Evolutionary conservation across 2,888 invertebrate genomes (phyloP), one percentile per base, ranked within the genome.

Genomic region (Acronicta aceris): DNA sequence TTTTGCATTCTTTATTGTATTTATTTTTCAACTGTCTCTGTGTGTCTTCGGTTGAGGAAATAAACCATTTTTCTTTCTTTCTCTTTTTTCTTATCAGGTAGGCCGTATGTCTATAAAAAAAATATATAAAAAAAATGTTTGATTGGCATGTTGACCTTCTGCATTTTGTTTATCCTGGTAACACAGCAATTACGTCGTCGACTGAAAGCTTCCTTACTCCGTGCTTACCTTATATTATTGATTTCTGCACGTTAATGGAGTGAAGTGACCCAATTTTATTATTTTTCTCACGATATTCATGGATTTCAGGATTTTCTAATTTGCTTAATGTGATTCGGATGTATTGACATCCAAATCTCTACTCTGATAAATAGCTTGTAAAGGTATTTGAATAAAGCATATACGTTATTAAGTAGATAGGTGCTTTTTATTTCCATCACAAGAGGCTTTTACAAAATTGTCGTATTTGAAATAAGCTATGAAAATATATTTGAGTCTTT

Each of bases 211-310:
- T 81, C 74, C 21, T 21, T 21, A 21, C 21, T 53, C 69, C 67
- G 74, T 78, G 68, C 69, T 74, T 76, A 73, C 72, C 67, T 79
- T 71, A 72, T 77, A 69, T 83, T 85, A 87, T 87, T 84, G 87
- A 86, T 87, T 86, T 85, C 72, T 71, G 68, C 78, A 71, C 50
- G 71, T 77, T 81, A 81, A 81, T 79, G 84, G 79, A 80, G 78
- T 78, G 74, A 67, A 78, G 65, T 84, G 85, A 85, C 83, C 83
- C 71, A 81, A 72, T 81, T 81, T 73, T 61, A 62, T 60, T 77
- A 74, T 74, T 74, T 74, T 73, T 65, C 55, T 74, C 74, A 38
- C 40, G 16, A 65, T 58, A 53, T 60, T 55, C 76, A 45, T 47
- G 43, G 25, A 21, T 58, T 71, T 71, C 25, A 8, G 30, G 38